These are phyloP conservation scores for Apotomis betuletana DNA, from an alignment of 2,888 invertebrate species.

Conservation along the genomic window DNA sequence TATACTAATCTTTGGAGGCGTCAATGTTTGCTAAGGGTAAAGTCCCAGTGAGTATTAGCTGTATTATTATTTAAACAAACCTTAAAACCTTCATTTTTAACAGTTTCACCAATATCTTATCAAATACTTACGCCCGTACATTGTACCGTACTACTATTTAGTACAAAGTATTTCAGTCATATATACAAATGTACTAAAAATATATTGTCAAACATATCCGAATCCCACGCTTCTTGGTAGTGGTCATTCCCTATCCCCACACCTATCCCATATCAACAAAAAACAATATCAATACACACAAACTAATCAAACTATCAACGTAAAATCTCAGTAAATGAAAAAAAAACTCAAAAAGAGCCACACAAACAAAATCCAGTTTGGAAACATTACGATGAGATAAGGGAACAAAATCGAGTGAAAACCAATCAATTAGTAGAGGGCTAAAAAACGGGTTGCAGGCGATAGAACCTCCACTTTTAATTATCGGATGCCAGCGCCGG, in stretches of 20 bases:
- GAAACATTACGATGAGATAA: conserved; percentile 52
- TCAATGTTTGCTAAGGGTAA: background rate
- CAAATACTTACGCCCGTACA: too few species aligned
- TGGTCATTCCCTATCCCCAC: background rate
- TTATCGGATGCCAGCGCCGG: conserved; percentile 68
- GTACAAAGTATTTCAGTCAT: too few species aligned
- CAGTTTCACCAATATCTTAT: too few species aligned
- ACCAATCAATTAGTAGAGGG: conserved; percentile 74
- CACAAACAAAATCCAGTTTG: conserved; percentile 46
- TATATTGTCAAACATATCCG: background rate
- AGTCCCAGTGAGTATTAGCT: background rate
- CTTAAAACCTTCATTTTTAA: too few species aligned
- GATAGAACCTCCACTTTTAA: conserved; percentile 71
- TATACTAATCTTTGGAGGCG: background rate
- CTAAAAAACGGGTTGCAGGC: conserved; percentile 55
- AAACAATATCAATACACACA: conserved; percentile 15
- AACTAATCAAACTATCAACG: conserved; percentile 13
- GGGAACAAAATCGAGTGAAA: conserved; percentile 61
- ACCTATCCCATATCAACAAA: conserved; percentile 10
- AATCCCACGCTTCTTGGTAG: background rate
- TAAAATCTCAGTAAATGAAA: background rate
- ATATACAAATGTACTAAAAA: too few species aligned
- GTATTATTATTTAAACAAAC: background rate
- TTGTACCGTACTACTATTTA: too few species aligned
- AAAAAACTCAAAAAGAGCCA: conserved; percentile 13